phyloP scores from a whole-genome alignment of 2,888 invertebrate genomes.

The Dolichopus griseipennis region DNA sequence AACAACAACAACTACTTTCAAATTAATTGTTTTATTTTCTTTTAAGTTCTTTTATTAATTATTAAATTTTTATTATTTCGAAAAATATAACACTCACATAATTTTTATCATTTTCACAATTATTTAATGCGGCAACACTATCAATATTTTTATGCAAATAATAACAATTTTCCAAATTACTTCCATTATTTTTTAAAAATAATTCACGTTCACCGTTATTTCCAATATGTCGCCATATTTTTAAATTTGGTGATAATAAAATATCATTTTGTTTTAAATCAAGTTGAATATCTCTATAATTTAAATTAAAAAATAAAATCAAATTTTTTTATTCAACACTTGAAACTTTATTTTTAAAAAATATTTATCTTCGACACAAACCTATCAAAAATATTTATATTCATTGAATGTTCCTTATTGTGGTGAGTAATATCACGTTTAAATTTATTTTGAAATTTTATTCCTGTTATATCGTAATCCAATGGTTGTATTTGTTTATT shows the following conservation, averaged over 20 bases:
- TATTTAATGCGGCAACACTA: constrained; percentile 58
- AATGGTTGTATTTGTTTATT: constrained; percentile 33
- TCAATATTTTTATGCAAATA: constrained; percentile 53
- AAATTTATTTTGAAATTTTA: constrained; percentile 28
- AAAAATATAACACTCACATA: constrained; percentile 47
- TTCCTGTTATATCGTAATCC: constrained; percentile 54
- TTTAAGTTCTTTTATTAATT: too few relatives aligned
- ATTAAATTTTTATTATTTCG: too few relatives aligned
- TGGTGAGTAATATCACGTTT: constrained; percentile 9
- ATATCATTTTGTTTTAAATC: constrained; percentile 54
- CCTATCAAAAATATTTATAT: constrained; percentile 14
- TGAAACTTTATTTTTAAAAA: neutral
- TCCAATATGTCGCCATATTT: constrained; percentile 46
- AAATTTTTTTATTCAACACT: neutral
- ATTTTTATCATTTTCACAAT: constrained; percentile 52
- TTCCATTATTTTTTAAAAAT: constrained; percentile 35
- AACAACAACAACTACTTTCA: too few relatives aligned
- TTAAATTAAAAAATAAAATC: constrained; percentile 2
- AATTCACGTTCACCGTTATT: constrained; percentile 38
- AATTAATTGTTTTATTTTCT: too few relatives aligned
- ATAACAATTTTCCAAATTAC: constrained; percentile 50
- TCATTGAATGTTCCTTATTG: neutral
- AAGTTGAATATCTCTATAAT: constrained; percentile 48
- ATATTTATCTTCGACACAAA: constrained; percentile 11
- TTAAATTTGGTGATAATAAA: constrained; percentile 52